A percentile compares a stretch with the other conserved stretches of the same genome.
Conservation (phyloP, 2,113 vertebrate genomes). For the Paraplagusia blochii region DNA sequence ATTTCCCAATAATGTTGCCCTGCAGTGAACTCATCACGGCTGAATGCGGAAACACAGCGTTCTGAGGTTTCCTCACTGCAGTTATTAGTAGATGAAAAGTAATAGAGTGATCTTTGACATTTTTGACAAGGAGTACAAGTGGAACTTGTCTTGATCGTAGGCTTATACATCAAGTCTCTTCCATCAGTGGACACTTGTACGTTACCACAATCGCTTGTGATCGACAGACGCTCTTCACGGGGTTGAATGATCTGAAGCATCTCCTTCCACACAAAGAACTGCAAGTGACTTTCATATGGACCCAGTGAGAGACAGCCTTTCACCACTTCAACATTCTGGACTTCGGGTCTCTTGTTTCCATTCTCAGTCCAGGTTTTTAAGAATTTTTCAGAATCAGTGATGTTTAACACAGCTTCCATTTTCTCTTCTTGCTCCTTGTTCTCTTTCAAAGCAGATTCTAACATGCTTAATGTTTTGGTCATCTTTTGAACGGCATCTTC, state of each 20-base stretch:
- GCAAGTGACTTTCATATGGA: slow-evolving; percentile 57
- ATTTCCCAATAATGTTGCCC: slow-evolving; percentile 58
- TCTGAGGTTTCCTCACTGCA: background rate
- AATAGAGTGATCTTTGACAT: background rate
- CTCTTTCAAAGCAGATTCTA: slow-evolving; percentile 30
- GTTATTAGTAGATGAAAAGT: background rate
- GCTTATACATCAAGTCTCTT: slow-evolving; percentile 13
- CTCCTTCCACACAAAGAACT: slow-evolving; percentile 67
- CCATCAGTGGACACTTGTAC: slow-evolving; percentile 39
- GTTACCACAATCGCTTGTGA: background rate
- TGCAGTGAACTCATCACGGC: slow-evolving; percentile 23
- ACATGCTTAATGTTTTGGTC: background rate
- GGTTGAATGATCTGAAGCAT: slow-evolving; percentile 56
- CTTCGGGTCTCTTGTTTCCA: background rate
- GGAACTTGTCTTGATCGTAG: background rate
- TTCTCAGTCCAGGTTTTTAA: slow-evolving; percentile 48
- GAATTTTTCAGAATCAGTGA: slow-evolving; percentile 23
- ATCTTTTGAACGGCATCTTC: slow-evolving; percentile 21
- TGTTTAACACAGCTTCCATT: slow-evolving; percentile 20
- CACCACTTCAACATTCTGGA: slow-evolving; percentile 18
- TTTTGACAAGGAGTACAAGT: background rate
- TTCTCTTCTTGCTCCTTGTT: slow-evolving; percentile 22
- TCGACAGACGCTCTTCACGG: slow-evolving; percentile 11
- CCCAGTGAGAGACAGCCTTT: slow-evolving; percentile 31
- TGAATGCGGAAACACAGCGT: background rate